phyloP scores from a whole-genome alignment of 2,113 vertebrate genomes.

The Sisor rabdophorus region DNA sequence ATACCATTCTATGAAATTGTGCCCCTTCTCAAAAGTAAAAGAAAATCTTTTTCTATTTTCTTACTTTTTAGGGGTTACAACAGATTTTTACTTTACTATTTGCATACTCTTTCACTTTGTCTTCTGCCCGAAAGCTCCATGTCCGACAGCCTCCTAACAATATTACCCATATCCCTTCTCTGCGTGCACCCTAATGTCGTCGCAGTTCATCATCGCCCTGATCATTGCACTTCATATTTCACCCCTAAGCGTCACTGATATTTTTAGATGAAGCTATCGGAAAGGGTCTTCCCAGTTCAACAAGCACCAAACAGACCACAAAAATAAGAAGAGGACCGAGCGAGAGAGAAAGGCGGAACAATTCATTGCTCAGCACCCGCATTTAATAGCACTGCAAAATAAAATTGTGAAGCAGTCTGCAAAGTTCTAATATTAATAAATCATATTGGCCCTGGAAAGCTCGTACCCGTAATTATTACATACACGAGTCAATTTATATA shows the following conservation, averaged over 20 bases:
- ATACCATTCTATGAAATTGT: neutral
- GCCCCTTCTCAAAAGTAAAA: too few relatives aligned
- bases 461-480: neutral
- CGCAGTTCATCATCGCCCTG: too few relatives aligned
- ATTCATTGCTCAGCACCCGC: neutral
- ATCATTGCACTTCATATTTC: slow-evolving; percentile 3
- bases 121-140: too few relatives aligned
- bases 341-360: neutral
- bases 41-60: neutral
- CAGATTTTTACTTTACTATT: too few relatives aligned
- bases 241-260: neutral
- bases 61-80: too few relatives aligned
- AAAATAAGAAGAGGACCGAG: slow-evolving; percentile 1
- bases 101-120: too few relatives aligned
- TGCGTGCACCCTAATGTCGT: too few relatives aligned
- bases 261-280: slow-evolving; percentile 29
- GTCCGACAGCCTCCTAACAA: too few relatives aligned
- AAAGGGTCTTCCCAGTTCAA: slow-evolving; percentile 23
- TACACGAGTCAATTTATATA: neutral
- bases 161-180: too few relatives aligned
- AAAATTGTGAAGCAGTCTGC: neutral
- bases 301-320: slow-evolving; percentile 9
- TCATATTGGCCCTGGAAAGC: neutral
- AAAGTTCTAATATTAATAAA: slow-evolving; percentile 4
- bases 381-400: slow-evolving; percentile 1